Evolutionary conservation across 2,797 vertebrate species (phyloP).

Genomic region (Prionace glauca): DNA sequence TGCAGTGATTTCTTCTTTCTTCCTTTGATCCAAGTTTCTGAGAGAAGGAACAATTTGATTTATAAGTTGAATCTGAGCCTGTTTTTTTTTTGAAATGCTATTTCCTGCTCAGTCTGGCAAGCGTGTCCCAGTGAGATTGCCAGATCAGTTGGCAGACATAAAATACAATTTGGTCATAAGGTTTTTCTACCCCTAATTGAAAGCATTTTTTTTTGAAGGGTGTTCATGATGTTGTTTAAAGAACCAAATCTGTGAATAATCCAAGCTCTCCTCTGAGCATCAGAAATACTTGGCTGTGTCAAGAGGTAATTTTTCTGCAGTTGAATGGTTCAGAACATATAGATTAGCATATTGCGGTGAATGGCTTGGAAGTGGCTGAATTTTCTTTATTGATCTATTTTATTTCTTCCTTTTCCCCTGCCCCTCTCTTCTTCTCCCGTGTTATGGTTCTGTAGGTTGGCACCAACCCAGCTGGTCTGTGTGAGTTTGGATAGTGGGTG

Average conservation of each 20-base stretch:
- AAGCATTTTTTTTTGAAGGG: not conserved
- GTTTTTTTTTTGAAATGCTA: conserved; percentile 18
- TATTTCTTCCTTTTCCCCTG: not conserved
- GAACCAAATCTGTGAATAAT: not conserved
- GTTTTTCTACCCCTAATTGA: not conserved
- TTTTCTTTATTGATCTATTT: not conserved
- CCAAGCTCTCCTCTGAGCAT: not conserved
- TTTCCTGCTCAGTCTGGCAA: conserved; percentile 28
- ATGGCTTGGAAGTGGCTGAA: not conserved
- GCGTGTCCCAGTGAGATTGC: not conserved
- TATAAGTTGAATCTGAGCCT: not conserved
- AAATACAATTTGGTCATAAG: not conserved
- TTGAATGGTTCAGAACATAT: not conserved
- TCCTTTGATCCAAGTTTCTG: conserved; percentile 25
- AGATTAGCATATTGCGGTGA: not conserved
- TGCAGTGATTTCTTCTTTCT: not conserved
- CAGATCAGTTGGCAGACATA: conserved; percentile 7
- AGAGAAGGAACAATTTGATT: conserved; percentile 19
- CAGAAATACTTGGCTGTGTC: not conserved
- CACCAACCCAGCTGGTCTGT: not conserved
- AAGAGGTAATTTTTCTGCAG: not conserved
- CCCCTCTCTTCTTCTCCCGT: not conserved
- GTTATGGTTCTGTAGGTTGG: not conserved
- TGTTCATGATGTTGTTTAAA: not conserved
- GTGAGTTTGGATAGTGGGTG: not conserved